Evolutionary conservation across 2,797 vertebrate genomes (phyloP).

Genomic region (Rhabdomys pumilio): DNA sequence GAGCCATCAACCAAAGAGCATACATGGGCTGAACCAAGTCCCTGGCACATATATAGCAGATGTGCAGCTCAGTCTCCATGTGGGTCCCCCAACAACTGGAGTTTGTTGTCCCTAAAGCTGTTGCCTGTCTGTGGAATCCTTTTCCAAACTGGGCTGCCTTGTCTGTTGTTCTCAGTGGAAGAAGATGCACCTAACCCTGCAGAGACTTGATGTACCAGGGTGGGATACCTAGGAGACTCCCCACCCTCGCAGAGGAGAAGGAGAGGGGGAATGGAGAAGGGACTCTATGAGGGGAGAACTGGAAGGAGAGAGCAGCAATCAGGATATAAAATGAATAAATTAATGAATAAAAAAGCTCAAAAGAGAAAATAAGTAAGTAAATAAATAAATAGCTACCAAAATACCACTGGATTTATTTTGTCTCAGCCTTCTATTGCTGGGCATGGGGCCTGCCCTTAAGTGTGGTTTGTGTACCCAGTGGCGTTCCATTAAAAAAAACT

Average conservation of each 20-base stretch:
- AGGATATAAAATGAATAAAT: background rate
- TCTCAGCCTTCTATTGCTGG: background rate
- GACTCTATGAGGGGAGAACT: background rate
- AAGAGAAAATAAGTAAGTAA: background rate
- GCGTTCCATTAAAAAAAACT: background rate
- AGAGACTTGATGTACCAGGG: background rate
- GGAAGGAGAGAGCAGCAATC: background rate
- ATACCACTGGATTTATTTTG: background rate
- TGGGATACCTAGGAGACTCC: background rate
- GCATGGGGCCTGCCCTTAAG: background rate
- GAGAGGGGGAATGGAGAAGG: background rate
- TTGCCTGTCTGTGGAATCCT: background rate
- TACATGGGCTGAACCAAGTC: background rate
- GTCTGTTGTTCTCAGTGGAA: background rate
- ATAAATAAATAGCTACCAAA: background rate
- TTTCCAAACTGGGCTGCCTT: background rate
- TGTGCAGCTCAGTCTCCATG: background rate
- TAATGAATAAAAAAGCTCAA: background rate
- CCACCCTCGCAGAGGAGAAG: background rate
- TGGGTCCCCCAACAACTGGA: background rate
- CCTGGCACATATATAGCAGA: background rate
- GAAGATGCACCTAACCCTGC: background rate
- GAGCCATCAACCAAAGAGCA: background rate
- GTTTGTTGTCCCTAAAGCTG: background rate
- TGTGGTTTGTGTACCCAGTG: background rate